phyloP scores from a whole-genome alignment of 1,140 invertebrate genomes.

The Micrasema longulum region DNA sequence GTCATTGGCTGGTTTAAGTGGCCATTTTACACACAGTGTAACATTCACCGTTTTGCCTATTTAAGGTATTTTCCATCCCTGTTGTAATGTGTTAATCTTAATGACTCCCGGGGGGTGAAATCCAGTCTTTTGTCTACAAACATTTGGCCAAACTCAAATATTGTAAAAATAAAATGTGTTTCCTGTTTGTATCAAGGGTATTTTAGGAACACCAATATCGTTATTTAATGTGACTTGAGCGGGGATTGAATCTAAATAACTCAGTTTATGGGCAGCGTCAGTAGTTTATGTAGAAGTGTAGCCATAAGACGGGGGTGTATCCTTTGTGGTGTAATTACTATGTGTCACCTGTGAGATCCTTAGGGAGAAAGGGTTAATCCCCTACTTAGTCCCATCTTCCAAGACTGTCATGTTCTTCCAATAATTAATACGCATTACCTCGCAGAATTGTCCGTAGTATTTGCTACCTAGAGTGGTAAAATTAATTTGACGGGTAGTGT shows the following conservation, averaged over 20 bases:
- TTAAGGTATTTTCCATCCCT: too few relatives aligned
- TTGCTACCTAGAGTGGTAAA: conserved; percentile 9
- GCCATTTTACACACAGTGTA: too few relatives aligned
- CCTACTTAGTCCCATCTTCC: conserved; percentile 26
- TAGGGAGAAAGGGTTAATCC: conserved; percentile 32
- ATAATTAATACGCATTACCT: conserved; percentile 35
- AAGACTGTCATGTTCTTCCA: conserved; percentile 28
- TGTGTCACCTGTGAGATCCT: conserved; percentile 27
- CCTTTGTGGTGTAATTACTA: conserved; percentile 32
- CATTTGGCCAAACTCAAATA: too few relatives aligned
- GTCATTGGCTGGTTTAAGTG: too few relatives aligned
- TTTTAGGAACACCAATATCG: too few relatives aligned
- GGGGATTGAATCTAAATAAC: background rate
- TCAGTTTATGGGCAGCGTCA: background rate
- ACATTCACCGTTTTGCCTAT: too few relatives aligned
- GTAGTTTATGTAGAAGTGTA: conserved; percentile 8
- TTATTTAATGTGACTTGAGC: background rate
- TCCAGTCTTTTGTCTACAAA: too few relatives aligned
- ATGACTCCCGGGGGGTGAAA: too few relatives aligned
- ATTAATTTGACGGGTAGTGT: conserved; percentile 27
- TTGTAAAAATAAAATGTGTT: too few relatives aligned
- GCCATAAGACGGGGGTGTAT: conserved; percentile 15
- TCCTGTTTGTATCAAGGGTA: too few relatives aligned
- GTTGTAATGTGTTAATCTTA: too few relatives aligned
- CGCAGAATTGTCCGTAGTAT: background rate